Base-by-base conservation (phyloP, 2,888 invertebrate genomes). In the Monochamus alternatus region DNA sequence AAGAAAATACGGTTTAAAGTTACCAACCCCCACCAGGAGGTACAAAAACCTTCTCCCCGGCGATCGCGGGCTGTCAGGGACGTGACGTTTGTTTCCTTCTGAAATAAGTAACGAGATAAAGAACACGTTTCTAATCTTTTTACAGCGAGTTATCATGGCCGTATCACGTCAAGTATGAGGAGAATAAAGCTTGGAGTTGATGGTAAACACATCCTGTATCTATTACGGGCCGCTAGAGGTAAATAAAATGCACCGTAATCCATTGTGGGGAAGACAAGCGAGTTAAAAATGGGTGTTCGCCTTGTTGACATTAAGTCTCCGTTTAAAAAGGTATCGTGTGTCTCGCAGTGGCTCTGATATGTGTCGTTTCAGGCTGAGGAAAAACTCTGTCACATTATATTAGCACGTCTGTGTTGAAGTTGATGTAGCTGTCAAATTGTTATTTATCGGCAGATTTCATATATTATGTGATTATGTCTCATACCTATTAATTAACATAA, bases 191-290 rank as follows among this genome's bases (percentile, higher is more conserved):
- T 43, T 2, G 22, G 30, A 22, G 64, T 12, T 43, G 62, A 44
- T 60, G 60, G 69, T 69, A 69, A 69, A 69, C 69, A 69, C 60
- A 69, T 60, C 47, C 60, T 62, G 69, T 69, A 69, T 69, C 69
- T 69, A 31, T 60, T 69, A 69, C 47, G 47, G 62, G 14, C 47
- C 47, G 47, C 60, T 69, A 9, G 44, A 47, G 47, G 69, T 60
- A 60, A 69, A 69, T 69, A 60, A 47, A 47, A 47, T 47, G 47
- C 47, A 3, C 47, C 10, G 47, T 47, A 47, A 47, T 9, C 47
- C 47, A 47, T 47, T 47, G 9, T 47, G 9, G 47, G 12, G 47
- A 47, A 9, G 47, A 47, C 47, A 47, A 47, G 47, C 12, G 12
- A 47, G 47, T 47, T 47, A 47, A 47, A 47, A 47, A 47, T 47